These are phyloP conservation scores for Gymnogyps californianus DNA, from an alignment of 2,113 vertebrate species.

Conservation along the genomic window DNA sequence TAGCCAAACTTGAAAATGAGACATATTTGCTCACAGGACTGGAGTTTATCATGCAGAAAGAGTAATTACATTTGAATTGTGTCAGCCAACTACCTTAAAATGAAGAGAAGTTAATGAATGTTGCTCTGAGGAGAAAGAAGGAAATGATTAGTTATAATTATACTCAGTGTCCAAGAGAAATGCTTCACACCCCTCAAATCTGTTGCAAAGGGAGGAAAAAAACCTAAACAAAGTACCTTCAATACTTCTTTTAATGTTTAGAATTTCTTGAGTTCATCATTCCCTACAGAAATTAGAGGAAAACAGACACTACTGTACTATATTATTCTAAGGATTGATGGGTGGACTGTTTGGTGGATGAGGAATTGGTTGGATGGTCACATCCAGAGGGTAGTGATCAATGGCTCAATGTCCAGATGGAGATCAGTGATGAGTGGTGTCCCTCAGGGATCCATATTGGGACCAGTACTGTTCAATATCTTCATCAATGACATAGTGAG, in stretches of 20 bases:
- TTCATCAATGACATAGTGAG: not conserved
- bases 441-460: fast-evolving
- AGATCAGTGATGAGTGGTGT: not conserved
- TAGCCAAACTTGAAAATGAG: constrained; percentile 70
- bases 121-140: constrained; percentile 70
- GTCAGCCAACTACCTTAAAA: constrained; percentile 70
- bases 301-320: not conserved
- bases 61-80: constrained; percentile 76
- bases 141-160: constrained; percentile 71
- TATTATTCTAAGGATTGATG: not conserved
- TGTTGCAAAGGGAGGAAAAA: constrained; percentile 23
- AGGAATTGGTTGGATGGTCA: not conserved
- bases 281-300: constrained; percentile 6
- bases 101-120: constrained; percentile 63
- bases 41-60: constrained; percentile 71
- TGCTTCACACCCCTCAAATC: constrained; percentile 34
- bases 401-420: fast-evolving
- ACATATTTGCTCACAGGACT: constrained; percentile 61
- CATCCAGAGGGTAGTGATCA: not conserved
- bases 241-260: not conserved
- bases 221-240: not conserved
- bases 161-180: constrained; percentile 64
- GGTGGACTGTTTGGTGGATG: not conserved
- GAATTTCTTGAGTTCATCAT: constrained; percentile 18
- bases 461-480: not conserved